A percentile compares a stretch with the other conserved stretches of the same genome.
Evolutionary conservation across 2,113 vertebrate species (phyloP).

Genomic region (Saimiri boliviensis): DNA sequence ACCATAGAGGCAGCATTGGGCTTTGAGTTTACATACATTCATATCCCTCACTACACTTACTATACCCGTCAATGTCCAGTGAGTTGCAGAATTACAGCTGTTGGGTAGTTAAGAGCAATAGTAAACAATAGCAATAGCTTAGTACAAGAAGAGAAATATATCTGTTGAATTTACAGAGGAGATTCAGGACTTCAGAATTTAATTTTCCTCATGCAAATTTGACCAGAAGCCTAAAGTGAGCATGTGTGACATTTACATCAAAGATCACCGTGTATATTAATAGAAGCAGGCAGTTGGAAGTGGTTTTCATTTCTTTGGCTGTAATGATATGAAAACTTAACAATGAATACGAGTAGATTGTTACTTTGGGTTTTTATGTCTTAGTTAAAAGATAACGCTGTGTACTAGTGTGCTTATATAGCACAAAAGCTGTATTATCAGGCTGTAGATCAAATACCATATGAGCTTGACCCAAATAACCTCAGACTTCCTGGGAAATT

Average conservation of each 20-base stretch:
- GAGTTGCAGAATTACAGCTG: slow-evolving; percentile 33
- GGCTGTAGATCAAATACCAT: slow-evolving; percentile 52
- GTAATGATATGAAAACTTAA: slow-evolving; percentile 59
- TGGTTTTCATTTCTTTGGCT: slow-evolving; percentile 48
- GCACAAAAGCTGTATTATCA: slow-evolving; percentile 44
- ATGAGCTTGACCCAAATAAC: slow-evolving; percentile 59
- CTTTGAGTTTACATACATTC: slow-evolving; percentile 1
- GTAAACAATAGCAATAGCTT: slow-evolving; percentile 22
- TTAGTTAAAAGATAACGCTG: slow-evolving; percentile 60
- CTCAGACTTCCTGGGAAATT: slow-evolving; percentile 58
- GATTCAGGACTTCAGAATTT: slow-evolving; percentile 64
- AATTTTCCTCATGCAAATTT: slow-evolving; percentile 69
- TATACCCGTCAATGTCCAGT: background rate
- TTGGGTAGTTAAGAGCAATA: slow-evolving; percentile 44
- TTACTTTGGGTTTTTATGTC: slow-evolving; percentile 58
- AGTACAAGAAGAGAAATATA: slow-evolving; percentile 47
- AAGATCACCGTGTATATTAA: slow-evolving; percentile 50
- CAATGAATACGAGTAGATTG: slow-evolving; percentile 33
- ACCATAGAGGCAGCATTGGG: too few species aligned
- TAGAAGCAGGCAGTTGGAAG: slow-evolving; percentile 44
- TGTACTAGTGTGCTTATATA: background rate
- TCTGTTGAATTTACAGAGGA: slow-evolving; percentile 49
- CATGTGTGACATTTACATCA: slow-evolving; percentile 66
- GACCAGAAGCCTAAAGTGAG: slow-evolving; percentile 63
- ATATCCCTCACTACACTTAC: background rate